A percentile compares a stretch with the other conserved stretches of the same genome.
These are phyloP conservation scores for Drosophila nr. fundita DNA, from an alignment of 2,888 invertebrate genomes.

Conservation along the genomic window DNA sequence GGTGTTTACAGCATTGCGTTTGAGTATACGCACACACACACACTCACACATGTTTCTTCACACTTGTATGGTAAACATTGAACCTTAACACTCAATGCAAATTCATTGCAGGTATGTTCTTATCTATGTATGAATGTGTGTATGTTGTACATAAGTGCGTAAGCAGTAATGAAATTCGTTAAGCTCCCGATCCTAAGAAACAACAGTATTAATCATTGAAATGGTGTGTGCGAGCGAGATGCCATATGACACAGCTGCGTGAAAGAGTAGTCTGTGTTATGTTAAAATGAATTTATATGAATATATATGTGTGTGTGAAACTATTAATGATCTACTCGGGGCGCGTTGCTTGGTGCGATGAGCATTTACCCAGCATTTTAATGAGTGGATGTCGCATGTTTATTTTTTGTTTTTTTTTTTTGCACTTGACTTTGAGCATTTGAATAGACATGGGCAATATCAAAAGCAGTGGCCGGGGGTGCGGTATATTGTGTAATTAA, in stretches of 20 bases:
- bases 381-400: slow-evolving; percentile 58
- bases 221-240: slow-evolving; percentile 3
- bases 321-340: slow-evolving; percentile 47
- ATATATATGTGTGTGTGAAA: slow-evolving; percentile 5
- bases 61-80: slow-evolving; percentile 36
- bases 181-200: slow-evolving; percentile 6
- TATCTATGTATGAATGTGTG: neutral
- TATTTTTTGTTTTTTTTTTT: slow-evolving; percentile 32
- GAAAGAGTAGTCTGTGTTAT: neutral
- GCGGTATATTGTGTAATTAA: slow-evolving; percentile 47
- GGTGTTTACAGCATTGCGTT: slow-evolving; percentile 46
- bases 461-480: neutral
- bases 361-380: slow-evolving; percentile 66
- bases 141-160: slow-evolving; percentile 1
- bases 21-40: slow-evolving; percentile 6
- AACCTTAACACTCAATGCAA: slow-evolving; percentile 36
- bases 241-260: neutral
- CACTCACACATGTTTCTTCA: slow-evolving; percentile 16
- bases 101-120: slow-evolving; percentile 13
- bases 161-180: slow-evolving; percentile 3
- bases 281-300: slow-evolving; percentile 2
- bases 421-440: slow-evolving; percentile 68
- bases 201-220: slow-evolving; percentile 3
- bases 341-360: slow-evolving; percentile 37
- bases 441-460: slow-evolving; percentile 34